Conservation (phyloP, 2,888 invertebrate genomes). For the Tachystola acroxantha region DNA sequence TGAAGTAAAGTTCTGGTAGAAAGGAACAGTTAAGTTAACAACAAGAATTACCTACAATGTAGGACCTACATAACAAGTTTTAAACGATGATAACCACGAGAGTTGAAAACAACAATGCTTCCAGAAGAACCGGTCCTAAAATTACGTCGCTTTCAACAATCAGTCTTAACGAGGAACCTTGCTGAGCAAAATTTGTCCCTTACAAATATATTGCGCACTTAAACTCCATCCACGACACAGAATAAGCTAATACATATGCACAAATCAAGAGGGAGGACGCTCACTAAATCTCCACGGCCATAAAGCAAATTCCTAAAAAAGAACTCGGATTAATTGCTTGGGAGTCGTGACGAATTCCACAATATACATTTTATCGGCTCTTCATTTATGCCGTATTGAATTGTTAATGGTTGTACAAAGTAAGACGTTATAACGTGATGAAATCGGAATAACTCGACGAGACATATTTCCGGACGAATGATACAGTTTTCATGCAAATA, state of each 20-base stretch:
- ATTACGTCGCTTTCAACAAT: conserved; percentile 43
- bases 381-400: conserved; percentile 71
- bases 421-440: conserved; percentile 63
- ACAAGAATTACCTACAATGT: too few species aligned
- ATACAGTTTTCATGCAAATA: conserved; percentile 31
- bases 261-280: conserved; percentile 59
- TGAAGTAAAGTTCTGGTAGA: too few species aligned
- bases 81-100: conserved; percentile 6
- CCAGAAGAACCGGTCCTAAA: conserved; percentile 32
- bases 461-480: conserved; percentile 45
- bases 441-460: conserved; percentile 57
- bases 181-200: conserved; percentile 58
- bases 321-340: conserved; percentile 61
- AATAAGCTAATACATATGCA: conserved; percentile 53
- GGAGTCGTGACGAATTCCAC: conserved; percentile 61
- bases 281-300: conserved; percentile 59
- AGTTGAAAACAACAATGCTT: conserved; percentile 14
- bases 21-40: too few species aligned
- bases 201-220: conserved; percentile 64
- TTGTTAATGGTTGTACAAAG: conserved; percentile 64
- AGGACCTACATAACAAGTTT: conserved; percentile 11
- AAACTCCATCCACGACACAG: conserved; percentile 55
- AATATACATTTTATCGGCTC: conserved; percentile 73
- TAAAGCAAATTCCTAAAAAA: conserved; percentile 57
- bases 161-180: conserved; percentile 55